phyloP scores from a whole-genome alignment of 2,113 vertebrate species.

The Gulo gulo region DNA sequence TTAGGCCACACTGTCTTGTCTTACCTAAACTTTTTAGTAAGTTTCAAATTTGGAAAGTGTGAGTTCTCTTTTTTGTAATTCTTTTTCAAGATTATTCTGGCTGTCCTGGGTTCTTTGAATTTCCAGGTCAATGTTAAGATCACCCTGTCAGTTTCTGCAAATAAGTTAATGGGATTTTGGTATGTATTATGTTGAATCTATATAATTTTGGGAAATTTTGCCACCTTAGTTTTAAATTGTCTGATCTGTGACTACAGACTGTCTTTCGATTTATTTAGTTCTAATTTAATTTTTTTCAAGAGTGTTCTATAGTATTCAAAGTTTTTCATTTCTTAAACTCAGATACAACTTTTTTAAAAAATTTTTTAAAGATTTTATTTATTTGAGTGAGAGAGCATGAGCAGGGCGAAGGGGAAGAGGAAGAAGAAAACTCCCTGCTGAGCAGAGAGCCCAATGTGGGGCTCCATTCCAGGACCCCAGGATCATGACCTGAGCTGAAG shows the following conservation, averaged over 20 bases:
- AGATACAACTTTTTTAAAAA: not conserved
- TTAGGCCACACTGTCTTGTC: not conserved
- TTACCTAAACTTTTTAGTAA: not conserved
- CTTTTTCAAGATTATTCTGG: not conserved
- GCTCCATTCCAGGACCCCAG: no score
- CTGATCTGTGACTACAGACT: not conserved
- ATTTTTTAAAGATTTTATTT: no score
- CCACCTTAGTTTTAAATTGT: not conserved
- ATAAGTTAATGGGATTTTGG: not conserved
- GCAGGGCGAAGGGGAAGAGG: no score
- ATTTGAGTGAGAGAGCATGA: no score
- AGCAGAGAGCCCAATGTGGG: no score
- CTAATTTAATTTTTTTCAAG: not conserved
- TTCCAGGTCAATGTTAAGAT: not conserved
- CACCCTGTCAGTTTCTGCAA: not conserved
- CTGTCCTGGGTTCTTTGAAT: not conserved
- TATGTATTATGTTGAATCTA: not conserved
- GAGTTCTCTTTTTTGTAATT: not conserved
- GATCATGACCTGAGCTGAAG: no score
- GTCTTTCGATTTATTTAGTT: not conserved
- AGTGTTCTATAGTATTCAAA: not conserved
- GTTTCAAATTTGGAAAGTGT: not conserved
- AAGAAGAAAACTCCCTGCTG: no score
- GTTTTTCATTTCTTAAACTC: constrained; percentile 13
- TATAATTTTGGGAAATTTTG: not conserved